Evolutionary conservation across 2,888 invertebrate genomes (phyloP).

Genomic region (Nematopogon swammerdamellus): DNA sequence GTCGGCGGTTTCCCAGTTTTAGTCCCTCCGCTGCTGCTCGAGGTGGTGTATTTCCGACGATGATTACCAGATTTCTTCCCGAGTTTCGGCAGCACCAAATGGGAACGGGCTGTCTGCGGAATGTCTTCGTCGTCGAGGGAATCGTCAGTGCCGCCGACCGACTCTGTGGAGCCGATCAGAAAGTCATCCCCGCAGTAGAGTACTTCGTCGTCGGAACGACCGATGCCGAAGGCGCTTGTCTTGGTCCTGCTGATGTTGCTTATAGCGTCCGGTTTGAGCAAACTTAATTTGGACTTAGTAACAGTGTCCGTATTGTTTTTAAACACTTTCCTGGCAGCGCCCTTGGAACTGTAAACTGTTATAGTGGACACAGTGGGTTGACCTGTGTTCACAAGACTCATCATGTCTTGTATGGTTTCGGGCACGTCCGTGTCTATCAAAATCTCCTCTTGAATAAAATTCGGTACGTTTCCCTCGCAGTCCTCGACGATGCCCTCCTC

Average conservation of each 20-base stretch:
- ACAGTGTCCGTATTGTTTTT: conserved; percentile 20
- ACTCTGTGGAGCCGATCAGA: conserved; percentile 34
- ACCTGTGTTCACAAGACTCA: conserved; percentile 50
- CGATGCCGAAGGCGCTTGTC: conserved; percentile 8
- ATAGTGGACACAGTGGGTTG: conserved; percentile 35
- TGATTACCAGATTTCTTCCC: conserved; percentile 40
- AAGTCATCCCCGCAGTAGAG: conserved; percentile 40
- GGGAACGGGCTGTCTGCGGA: not conserved
- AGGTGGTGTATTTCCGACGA: conserved; percentile 28
- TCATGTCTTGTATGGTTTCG: conserved; percentile 51
- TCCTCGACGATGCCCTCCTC: conserved; percentile 12
- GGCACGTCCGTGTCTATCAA: conserved; percentile 44
- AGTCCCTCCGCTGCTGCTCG: not conserved
- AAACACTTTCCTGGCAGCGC: conserved; percentile 21
- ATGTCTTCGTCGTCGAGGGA: conserved; percentile 16
- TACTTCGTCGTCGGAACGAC: conserved; percentile 24
- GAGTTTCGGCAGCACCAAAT: conserved; percentile 16
- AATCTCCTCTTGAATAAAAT: conserved; percentile 38
- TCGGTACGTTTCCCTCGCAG: conserved; percentile 25
- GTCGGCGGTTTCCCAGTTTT: not conserved
- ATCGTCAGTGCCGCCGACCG: conserved; percentile 28
- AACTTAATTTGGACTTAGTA: conserved; percentile 18
- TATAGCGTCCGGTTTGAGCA: conserved; percentile 19
- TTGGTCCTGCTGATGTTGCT: conserved; percentile 8
- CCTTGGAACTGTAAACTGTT: not conserved